Evolutionary conservation across 2,797 vertebrate genomes (phyloP).

Genomic region (Lophura swinhoii): DNA sequence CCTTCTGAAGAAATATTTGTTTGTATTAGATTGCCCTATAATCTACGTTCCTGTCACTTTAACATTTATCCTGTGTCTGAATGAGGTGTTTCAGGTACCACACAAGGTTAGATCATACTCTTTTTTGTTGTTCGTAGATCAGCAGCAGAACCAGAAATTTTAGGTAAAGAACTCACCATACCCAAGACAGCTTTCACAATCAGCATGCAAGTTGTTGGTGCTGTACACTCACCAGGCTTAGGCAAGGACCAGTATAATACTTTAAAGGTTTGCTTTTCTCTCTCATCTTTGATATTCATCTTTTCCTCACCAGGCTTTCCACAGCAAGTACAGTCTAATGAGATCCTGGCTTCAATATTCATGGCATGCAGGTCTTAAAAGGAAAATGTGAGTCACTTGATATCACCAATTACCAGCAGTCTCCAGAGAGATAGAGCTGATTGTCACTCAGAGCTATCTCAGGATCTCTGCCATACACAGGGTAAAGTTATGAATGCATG

Average conservation of each 20-base stretch:
- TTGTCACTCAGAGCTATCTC: background rate
- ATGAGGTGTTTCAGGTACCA: background rate
- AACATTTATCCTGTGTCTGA: background rate
- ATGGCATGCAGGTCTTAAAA: background rate
- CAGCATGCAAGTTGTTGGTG: background rate
- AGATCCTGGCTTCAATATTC: background rate
- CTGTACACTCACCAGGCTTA: background rate
- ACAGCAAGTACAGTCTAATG: background rate
- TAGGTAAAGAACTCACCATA: background rate
- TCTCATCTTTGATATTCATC: background rate
- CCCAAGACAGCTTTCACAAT: background rate
- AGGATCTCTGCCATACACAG: background rate
- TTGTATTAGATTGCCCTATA: background rate
- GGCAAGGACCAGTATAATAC: background rate
- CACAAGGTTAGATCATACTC: background rate
- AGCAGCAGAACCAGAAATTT: background rate
- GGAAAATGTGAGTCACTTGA: background rate
- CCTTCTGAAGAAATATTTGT: background rate
- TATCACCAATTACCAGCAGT: background rate
- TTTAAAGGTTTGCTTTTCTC: background rate
- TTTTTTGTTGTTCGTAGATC: background rate
- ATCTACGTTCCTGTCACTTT: background rate
- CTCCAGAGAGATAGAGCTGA: background rate
- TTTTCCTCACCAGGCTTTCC: background rate
- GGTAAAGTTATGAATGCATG: background rate